Conservation (phyloP, 2,113 vertebrate species). For the Struthio camelus region DNA sequence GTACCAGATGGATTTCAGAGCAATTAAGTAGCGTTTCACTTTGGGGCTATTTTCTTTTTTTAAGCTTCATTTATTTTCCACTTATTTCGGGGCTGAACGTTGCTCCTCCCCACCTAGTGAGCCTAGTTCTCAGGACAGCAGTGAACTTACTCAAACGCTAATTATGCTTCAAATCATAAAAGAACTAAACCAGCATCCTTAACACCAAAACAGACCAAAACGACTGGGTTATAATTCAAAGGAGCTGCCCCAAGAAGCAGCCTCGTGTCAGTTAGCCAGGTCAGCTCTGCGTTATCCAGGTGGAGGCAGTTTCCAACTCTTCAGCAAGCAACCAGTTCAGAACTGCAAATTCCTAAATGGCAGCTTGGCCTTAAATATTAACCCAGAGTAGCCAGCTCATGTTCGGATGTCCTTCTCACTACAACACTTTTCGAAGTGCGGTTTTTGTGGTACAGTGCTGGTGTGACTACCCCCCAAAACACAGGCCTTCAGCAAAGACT, state of each 20-base stretch:
- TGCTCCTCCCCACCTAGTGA: background rate
- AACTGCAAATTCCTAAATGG: background rate
- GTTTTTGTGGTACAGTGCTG: rapidly evolving
- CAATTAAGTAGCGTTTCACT: constrained; percentile 18
- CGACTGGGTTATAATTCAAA: background rate
- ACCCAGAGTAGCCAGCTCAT: rapidly evolving
- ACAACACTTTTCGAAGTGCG: rapidly evolving
- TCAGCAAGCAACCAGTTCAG: background rate
- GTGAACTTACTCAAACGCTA: background rate
- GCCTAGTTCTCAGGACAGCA: background rate
- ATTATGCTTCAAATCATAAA: background rate
- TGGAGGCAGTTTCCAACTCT: background rate
- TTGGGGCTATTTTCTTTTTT: background rate
- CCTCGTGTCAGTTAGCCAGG: background rate
- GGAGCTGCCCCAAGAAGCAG: background rate
- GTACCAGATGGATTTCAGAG: constrained; percentile 4
- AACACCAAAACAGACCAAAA: background rate
- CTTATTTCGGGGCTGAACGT: background rate
- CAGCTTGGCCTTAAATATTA: background rate
- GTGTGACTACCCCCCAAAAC: background rate
- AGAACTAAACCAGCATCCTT: background rate
- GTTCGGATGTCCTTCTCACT: background rate
- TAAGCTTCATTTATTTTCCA: constrained; percentile 13
- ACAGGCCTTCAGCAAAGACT: background rate
- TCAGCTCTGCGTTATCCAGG: background rate